A percentile compares a stretch with the other conserved stretches of the same genome.
These are phyloP conservation scores for Hypolimnas misippus DNA, from an alignment of 2,888 invertebrate genomes.

Conservation along the genomic window DNA sequence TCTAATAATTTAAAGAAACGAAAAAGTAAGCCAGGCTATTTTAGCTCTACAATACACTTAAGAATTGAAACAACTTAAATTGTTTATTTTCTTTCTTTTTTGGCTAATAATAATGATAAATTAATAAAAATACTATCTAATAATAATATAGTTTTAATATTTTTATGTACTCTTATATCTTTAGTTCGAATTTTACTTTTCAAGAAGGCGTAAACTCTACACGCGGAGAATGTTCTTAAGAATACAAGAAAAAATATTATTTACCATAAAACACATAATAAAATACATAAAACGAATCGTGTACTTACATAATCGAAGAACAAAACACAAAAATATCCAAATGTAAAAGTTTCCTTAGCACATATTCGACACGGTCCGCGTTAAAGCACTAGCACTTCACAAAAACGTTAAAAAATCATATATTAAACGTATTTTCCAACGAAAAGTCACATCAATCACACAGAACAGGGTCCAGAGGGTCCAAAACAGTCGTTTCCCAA, in stretches of 20 bases:
- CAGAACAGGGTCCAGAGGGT: constrained; percentile 49
- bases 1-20: no score
- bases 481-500: constrained; percentile 55
- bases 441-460: constrained; percentile 56
- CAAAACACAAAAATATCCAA: constrained; percentile 31
- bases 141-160: neutral
- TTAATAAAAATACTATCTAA: neutral
- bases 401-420: constrained; percentile 32
- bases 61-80: no score
- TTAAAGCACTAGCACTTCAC: constrained; percentile 40
- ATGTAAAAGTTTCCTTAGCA: constrained; percentile 26
- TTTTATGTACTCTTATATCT: no score
- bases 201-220: neutral
- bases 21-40: neutral
- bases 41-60: neutral
- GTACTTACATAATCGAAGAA: constrained; percentile 58
- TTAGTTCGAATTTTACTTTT: neutral
- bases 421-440: constrained; percentile 43
- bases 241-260: constrained; percentile 1
- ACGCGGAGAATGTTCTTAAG: neutral
- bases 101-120: neutral
- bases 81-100: neutral
- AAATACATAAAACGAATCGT: constrained; percentile 44
- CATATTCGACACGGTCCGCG: constrained; percentile 22
- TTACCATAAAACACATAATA: constrained; percentile 19